Base-by-base conservation (phyloP, 2,113 vertebrate species). In the Aspiorhynchus laticeps region DNA sequence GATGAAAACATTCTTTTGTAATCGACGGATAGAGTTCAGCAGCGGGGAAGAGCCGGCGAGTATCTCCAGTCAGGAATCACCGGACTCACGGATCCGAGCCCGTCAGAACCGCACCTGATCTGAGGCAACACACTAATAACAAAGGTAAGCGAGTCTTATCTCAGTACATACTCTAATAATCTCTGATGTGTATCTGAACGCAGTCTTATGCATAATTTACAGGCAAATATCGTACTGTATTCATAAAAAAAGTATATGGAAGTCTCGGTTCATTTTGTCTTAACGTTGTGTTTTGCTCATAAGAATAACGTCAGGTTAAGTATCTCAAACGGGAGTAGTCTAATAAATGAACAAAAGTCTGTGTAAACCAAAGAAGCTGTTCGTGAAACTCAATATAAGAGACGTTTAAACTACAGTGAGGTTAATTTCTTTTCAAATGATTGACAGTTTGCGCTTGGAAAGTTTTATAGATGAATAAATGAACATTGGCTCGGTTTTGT, bases 71-170 rank as follows among this genome's bases (percentile, higher is more conserved):
- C 38, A 43, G 73, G 21, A 15, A 75, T 43, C 36, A 43, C 38
- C 21, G 2, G 71, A n/a, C 21, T 26, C 77, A 14, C 46, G 75
- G 69, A 41, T 46, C 80, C 73, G 41, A 2, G 77, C 15, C 28
- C 12, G 61, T 67, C n/a, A 17, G n/a, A 46, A 46, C 73, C n/a
- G 38, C 36, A 19, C 26, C 80, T 80, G 53, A 80, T 80, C 78
- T 63, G 80, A 67, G 17, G 61, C n/a, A 21, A 15, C 6, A 26
- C 79, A 31, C 36, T 26, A 41, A 17, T 15, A 21, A 21, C 17
- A 28, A 26, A 80, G 78, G 78, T 79, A 79, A 36, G 24, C 48
- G 21, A 19, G 24, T 17, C 36, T 65, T 11, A 11, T 65, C 24
- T 28, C 9, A 81, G 11, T 56, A 33, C 6, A 80, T 19, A 59